Percentiles rank a stretch among this genome's conserved stretches.
Evolutionary conservation across 2,888 invertebrate genomes (phyloP).

Genomic region (Axea sp.): DNA sequence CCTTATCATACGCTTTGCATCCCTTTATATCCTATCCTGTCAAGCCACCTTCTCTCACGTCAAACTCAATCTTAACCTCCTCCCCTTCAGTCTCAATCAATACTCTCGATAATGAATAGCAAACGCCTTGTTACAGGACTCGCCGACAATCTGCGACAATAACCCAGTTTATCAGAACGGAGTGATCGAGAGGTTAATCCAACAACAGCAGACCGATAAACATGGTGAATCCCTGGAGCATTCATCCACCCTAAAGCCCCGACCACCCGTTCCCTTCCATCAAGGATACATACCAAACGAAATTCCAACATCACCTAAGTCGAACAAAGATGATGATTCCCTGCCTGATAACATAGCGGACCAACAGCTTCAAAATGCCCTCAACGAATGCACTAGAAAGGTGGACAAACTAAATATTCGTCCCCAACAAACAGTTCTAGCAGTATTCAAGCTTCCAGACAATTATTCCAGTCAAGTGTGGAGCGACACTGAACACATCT

Average conservation of each 20-base stretch:
- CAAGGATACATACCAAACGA: conserved; percentile 61
- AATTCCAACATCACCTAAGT: conserved; percentile 58
- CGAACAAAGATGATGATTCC: conserved; percentile 67
- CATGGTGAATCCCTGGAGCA: conserved; percentile 72
- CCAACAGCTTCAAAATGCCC: conserved; percentile 70
- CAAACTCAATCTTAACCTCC: conserved; percentile 32
- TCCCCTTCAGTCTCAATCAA: conserved; percentile 24
- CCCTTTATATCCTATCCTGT: conserved; percentile 1
- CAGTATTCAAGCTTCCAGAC: conserved; percentile 70
- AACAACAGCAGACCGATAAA: conserved; percentile 66
- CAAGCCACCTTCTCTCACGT: neutral
- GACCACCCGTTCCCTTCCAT: conserved; percentile 78
- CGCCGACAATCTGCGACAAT: conserved; percentile 72
- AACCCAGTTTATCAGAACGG: conserved; percentile 80
- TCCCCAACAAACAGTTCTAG: conserved; percentile 68
- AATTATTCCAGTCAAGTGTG: conserved; percentile 74
- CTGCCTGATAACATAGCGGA: conserved; percentile 57
- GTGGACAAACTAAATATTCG: conserved; percentile 69
- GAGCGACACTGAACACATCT: conserved; percentile 83
- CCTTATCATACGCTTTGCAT: neutral
- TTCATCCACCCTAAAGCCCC: conserved; percentile 63
- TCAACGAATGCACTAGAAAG: conserved; percentile 73
- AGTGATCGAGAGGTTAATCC: conserved; percentile 80
- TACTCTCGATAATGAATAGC: conserved; percentile 50
- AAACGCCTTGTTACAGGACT: conserved; percentile 67